These are phyloP conservation scores for Sycophila sp. DNA, from an alignment of 1,140 invertebrate genomes.

Conservation along the genomic window DNA sequence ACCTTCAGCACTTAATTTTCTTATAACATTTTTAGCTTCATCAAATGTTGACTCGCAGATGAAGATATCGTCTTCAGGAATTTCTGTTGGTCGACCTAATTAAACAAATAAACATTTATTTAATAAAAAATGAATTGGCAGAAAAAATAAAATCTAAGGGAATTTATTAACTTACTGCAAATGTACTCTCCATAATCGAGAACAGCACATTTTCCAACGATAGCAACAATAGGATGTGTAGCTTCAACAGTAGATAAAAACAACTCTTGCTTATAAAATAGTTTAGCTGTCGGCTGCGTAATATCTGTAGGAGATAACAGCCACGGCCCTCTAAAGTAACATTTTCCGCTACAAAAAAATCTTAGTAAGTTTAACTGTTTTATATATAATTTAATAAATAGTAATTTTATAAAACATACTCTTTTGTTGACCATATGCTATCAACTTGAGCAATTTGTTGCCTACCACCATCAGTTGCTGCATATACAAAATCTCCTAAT, in stretches of 20 bases:
- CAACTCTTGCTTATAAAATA: constrained; percentile 97
- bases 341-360: constrained; percentile 77
- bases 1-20: constrained; percentile 78
- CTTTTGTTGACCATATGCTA: constrained; percentile 90
- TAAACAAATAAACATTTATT: neutral
- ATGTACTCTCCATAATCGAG: constrained; percentile 92
- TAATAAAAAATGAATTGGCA: neutral
- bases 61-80: constrained; percentile 90
- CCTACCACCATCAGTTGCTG: constrained; percentile 85
- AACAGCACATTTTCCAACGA: constrained; percentile 91
- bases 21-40: constrained; percentile 83
- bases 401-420: constrained; percentile 68
- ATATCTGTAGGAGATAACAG: constrained; percentile 90
- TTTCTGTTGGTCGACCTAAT: constrained; percentile 91
- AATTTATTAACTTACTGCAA: constrained; percentile 75
- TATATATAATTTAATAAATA: neutral
- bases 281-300: constrained; percentile 74
- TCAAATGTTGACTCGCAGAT: constrained; percentile 95
- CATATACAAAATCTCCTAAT: constrained; percentile 94
- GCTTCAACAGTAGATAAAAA: constrained; percentile 92
- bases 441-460: constrained; percentile 94
- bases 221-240: constrained; percentile 88
- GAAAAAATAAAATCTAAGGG: neutral
- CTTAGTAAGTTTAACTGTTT: neutral
- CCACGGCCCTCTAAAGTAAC: constrained; percentile 93